Conservation (phyloP, 2,888 invertebrate genomes). For the Dysmachus trigonus region DNA sequence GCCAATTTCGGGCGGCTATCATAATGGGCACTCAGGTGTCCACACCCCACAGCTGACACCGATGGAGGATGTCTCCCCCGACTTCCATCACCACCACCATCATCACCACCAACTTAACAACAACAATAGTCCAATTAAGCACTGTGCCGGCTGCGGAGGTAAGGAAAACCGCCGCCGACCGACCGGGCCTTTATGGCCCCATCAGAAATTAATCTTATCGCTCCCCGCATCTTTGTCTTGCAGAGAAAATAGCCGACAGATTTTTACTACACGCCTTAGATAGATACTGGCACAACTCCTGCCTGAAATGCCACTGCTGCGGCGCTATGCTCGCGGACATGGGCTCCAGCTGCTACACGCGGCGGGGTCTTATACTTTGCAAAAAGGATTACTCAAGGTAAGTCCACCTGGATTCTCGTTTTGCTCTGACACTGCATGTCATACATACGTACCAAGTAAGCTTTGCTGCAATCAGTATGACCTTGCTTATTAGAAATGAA, state of each 20-base stretch:
- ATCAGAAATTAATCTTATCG: background rate
- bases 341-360: conserved; percentile 90
- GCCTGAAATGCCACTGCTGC: conserved; percentile 93
- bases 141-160: conserved; percentile 91
- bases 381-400: conserved; percentile 95
- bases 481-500: background rate
- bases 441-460: background rate
- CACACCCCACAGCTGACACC: conserved; percentile 60
- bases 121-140: conserved; percentile 69
- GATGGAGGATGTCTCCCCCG: conserved; percentile 61
- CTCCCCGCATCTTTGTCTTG: conserved; percentile 40
- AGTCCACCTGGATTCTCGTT: conserved; percentile 58
- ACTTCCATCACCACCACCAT: conserved; percentile 56
- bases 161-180: conserved; percentile 49
- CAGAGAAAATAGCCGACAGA: conserved; percentile 84
- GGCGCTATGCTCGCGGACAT: conserved; percentile 89
- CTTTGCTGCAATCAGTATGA: background rate
- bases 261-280: conserved; percentile 92
- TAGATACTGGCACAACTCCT: conserved; percentile 95
- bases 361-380: conserved; percentile 94
- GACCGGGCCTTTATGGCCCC: background rate
- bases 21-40: conserved; percentile 61
- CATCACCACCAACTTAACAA: conserved; percentile 57
- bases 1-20: conserved; percentile 66
- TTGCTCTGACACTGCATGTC: background rate